These are phyloP conservation scores for Drosophila neoperkinsi DNA, from an alignment of 2,888 invertebrate genomes.

Conservation along the genomic window DNA sequence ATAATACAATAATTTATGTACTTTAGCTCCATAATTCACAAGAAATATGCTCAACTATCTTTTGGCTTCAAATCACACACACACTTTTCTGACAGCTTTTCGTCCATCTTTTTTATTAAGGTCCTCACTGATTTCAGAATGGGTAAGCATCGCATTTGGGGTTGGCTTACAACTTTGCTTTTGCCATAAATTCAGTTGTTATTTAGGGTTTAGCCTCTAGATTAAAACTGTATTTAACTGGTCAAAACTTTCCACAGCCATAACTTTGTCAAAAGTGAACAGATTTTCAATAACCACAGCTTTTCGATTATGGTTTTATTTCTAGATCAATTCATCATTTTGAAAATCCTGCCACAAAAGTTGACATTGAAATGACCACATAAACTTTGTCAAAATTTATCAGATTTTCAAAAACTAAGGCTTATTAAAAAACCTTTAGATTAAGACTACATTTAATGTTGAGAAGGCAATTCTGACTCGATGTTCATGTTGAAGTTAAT, in stretches of 20 bases:
- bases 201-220: background rate
- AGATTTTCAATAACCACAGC: background rate
- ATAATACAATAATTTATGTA: constrained; percentile 5
- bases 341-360: background rate
- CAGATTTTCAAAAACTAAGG: background rate
- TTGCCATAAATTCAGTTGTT: background rate
- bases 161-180: background rate
- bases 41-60: constrained; percentile 3
- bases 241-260: background rate
- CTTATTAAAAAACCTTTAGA: background rate
- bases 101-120: background rate
- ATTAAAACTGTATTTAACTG: background rate
- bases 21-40: background rate
- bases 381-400: background rate
- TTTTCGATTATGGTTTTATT: no score
- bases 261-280: background rate
- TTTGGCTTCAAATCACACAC: background rate
- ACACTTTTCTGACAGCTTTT: constrained; percentile 1
- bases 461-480: background rate
- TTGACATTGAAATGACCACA: background rate
- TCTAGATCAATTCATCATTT: background rate
- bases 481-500: no score
- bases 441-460: background rate
- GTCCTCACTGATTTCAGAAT: background rate
- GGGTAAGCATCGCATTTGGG: no score